phyloP scores from a whole-genome alignment of 2,797 vertebrate genomes.

The Scolopax rusticola region DNA sequence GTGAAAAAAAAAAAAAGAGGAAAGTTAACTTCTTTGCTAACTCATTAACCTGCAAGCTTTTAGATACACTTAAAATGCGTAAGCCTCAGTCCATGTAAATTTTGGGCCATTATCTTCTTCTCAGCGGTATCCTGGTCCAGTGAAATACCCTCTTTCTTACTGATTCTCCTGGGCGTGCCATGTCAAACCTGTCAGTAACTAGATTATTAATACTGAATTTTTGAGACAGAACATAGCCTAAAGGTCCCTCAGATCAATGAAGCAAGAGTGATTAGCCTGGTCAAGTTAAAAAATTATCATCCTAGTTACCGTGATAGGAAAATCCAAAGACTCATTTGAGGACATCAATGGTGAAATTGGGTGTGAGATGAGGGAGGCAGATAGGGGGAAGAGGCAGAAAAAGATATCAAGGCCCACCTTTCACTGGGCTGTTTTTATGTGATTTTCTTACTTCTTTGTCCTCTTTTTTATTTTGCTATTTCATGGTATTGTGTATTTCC shows the following conservation, averaged over 20 bases:
- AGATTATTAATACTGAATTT: not conserved
- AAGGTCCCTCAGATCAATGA: not conserved
- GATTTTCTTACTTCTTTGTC: not conserved
- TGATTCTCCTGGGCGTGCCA: not conserved
- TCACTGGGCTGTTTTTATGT: not conserved
- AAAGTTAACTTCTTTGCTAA: not conserved
- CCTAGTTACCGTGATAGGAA: not conserved
- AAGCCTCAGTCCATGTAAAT: not conserved
- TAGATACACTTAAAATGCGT: not conserved
- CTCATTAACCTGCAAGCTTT: not conserved
- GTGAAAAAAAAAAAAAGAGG: not conserved
- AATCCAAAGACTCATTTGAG: not conserved
- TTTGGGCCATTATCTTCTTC: not conserved
- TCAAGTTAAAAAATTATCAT: not conserved
- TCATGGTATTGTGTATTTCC: not conserved
- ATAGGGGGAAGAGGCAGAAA: not conserved
- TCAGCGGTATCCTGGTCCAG: not conserved
- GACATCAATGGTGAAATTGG: not conserved
- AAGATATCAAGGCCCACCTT: not conserved
- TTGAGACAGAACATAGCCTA: not conserved
- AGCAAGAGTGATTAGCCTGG: not conserved
- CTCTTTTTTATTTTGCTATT: not conserved
- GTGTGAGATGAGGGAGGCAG: not conserved
- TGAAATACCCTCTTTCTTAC: not conserved
- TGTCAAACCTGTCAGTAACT: not conserved